Percentiles rank a stretch among this genome's conserved stretches.
Conservation (phyloP, 2,113 vertebrate genomes). For the Fregetta grallaria region DNA sequence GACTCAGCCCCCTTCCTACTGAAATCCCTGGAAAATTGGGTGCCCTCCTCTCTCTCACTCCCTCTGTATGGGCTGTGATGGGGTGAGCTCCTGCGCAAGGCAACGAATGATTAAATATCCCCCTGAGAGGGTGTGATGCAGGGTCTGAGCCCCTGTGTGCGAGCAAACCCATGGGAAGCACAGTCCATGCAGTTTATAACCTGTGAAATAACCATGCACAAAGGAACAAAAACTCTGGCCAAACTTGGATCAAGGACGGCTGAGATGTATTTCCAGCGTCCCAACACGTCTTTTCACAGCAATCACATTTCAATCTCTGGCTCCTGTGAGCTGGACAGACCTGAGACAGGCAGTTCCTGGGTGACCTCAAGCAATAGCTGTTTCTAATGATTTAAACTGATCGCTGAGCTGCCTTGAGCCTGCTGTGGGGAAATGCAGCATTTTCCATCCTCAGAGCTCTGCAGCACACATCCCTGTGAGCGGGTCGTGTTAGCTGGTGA, state of each 20-base stretch:
- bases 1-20: neutral
- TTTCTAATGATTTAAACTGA: neutral
- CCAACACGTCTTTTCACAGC: neutral
- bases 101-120: neutral
- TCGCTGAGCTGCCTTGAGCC: neutral
- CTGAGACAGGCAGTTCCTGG: neutral
- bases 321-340: neutral
- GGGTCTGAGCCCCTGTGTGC: neutral
- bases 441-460: neutral
- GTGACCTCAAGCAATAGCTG: neutral
- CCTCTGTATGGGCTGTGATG: neutral
- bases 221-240: neutral
- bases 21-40: neutral
- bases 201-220: neutral
- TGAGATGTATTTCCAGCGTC: neutral
- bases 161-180: neutral
- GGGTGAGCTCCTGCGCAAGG: neutral
- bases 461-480: rapidly evolving
- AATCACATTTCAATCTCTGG: neutral
- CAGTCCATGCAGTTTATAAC: neutral
- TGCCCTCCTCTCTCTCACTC: neutral
- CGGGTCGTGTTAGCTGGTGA: rapidly evolving
- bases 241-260: neutral
- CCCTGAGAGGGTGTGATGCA: rapidly evolving
- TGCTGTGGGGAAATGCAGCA: neutral